phyloP scores from a whole-genome alignment of 2,888 invertebrate species.

The Tenthredo livida region DNA sequence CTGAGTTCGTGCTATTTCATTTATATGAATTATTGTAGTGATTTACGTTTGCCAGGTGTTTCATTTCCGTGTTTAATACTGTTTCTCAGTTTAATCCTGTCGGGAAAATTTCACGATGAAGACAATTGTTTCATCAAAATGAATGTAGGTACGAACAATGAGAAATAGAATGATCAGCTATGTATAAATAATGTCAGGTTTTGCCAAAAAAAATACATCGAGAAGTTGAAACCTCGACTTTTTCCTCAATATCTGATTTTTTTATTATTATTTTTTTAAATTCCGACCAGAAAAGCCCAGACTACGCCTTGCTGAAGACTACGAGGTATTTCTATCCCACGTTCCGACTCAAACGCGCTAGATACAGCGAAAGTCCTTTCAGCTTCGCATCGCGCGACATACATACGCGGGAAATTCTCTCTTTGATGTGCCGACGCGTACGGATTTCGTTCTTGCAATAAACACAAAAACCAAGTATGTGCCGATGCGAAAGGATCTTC shows the following conservation, averaged over 20 bases:
- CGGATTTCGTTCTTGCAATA: slow-evolving; percentile 40
- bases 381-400: slow-evolving; percentile 30
- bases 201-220: not conserved
- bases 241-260: not conserved
- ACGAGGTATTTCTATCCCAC: slow-evolving; percentile 41
- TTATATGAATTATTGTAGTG: slow-evolving; percentile 46
- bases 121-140: not conserved
- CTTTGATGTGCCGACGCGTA: slow-evolving; percentile 49
- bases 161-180: not conserved
- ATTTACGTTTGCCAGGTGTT: slow-evolving; percentile 44
- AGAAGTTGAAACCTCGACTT: not conserved
- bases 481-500: slow-evolving; percentile 2
- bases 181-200: not conserved
- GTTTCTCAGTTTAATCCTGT: slow-evolving; percentile 39
- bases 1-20: slow-evolving; percentile 42
- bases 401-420: slow-evolving; percentile 28
- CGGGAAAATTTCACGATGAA: not conserved
- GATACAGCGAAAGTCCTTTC: slow-evolving; percentile 35
- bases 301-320: slow-evolving; percentile 24
- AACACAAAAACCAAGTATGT: slow-evolving; percentile 44
- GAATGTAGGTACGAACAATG: not conserved
- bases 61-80: slow-evolving; percentile 42
- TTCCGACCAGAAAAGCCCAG: slow-evolving; percentile 1
- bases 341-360: slow-evolving; percentile 30
- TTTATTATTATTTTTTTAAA: slow-evolving; percentile 5